Evolutionary conservation across 1,140 invertebrate genomes (phyloP).

Genomic region (Bradysia coprophila): DNA sequence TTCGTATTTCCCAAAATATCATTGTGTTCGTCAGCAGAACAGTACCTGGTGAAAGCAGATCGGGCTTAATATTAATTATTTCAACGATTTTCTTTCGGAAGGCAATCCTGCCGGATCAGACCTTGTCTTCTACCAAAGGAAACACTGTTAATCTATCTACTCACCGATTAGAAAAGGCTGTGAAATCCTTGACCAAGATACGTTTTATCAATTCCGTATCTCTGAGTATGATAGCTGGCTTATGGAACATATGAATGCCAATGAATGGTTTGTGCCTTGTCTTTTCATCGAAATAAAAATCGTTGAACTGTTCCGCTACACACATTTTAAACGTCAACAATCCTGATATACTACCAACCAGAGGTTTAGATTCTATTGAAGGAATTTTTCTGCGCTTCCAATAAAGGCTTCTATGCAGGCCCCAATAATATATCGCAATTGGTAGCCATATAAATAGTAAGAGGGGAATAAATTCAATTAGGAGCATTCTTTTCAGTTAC

Average conservation of each 20-base stretch:
- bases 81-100: too few species aligned
- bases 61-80: too few species aligned
- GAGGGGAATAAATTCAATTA: too few species aligned
- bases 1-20: slow-evolving; percentile 8
- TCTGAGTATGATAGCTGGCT: not conserved
- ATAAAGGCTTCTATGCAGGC: not conserved
- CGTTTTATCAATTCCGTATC: not conserved
- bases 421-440: not conserved
- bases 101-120: too few species aligned
- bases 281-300: not conserved
- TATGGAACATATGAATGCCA: not conserved
- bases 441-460: not conserved
- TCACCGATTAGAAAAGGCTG: not conserved
- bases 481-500: too few species aligned
- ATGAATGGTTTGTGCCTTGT: not conserved
- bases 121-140: too few species aligned
- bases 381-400: not conserved
- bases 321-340: not conserved
- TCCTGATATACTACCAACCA: not conserved
- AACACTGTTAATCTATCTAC: too few species aligned
- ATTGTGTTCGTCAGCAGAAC: too few species aligned
- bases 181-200: not conserved
- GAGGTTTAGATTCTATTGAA: not conserved
- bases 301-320: not conserved
- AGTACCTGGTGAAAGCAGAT: too few species aligned